Evolutionary conservation across 2,113 vertebrate species (phyloP), one percentile per base, ranked within the genome.

Genomic region (Irena cyanogastra): DNA sequence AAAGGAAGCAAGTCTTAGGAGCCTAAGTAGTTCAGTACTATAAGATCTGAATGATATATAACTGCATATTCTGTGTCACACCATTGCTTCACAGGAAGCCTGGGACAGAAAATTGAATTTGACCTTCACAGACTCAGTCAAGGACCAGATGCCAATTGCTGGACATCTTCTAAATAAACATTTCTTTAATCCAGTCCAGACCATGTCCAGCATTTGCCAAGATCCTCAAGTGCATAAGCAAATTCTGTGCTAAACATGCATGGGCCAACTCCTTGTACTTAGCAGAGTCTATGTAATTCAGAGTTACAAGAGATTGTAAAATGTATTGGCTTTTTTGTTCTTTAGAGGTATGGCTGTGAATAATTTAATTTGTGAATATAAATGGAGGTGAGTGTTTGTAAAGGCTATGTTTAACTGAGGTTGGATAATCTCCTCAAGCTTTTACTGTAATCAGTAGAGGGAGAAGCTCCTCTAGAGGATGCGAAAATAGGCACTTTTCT

Each of bases 321-420:
- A 59, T 3, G 1, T n/a, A 45, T 20, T 70, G 35, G 13, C 14
- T 23, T 71, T 60, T 87, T 89, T 79, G 79, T 60, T 47, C 41
- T 69, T 94, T 39, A 59, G 87, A 63, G 9, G 10, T 45, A 61
- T 83, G 42, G 35, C 54, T 91, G 23, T 77, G 59, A 88, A 93
- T 94, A 94, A 90, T 94, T 92, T 76, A 83, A 91, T 76, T 92
- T 92, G 31, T 64, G 84, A 91, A 71, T 69, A 30, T 65, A 94
- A 90, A 88, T 61, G 53, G 18, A 90, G 16, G 7, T 1, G 2
- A 57, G 11, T 47, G 31, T 81, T 89, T 89, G n/a, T 75, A 85
- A 88, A 72, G 54, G 28, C n/a, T 61, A 30, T 92, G 26, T 69
- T 93, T 76, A 90, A 50, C 49, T 31, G 88, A 83, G 31, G 50